phyloP scores from a whole-genome alignment of 1,140 invertebrate species.

The Heterodera carotae region DNA sequence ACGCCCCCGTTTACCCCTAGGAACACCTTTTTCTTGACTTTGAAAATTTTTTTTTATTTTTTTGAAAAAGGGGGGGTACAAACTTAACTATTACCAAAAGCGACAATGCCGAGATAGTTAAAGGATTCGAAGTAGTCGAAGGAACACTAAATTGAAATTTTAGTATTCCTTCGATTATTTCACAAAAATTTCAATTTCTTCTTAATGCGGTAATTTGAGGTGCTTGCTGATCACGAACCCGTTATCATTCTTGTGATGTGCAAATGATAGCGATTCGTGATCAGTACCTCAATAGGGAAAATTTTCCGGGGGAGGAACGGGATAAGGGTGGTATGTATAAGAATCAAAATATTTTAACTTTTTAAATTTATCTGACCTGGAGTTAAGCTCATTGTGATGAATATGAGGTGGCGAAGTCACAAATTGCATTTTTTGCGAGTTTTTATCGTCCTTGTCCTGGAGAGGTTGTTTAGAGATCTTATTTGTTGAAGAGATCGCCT shows the following conservation, averaged over 20 bases:
- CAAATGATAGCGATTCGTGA: no score
- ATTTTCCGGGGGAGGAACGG: not conserved
- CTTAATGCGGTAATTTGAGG: no score
- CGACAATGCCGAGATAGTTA: not conserved
- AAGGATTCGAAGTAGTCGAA: not conserved
- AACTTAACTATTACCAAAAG: no score
- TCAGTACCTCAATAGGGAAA: not conserved
- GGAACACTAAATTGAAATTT: conserved; percentile 10
- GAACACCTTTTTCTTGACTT: no score
- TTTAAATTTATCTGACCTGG: not conserved
- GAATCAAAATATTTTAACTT: not conserved
- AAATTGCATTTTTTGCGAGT: not conserved
- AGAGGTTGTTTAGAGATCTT: not conserved
- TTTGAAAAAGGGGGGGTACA: no score
- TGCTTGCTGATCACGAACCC: no score
- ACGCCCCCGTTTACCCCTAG: no score
- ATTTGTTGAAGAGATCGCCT: not conserved
- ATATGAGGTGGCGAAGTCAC: not conserved
- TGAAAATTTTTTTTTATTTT: no score
- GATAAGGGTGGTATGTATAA: no score
- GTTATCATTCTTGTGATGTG: no score
- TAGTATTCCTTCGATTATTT: not conserved
- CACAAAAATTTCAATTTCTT: conserved; percentile 1
- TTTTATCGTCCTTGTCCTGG: not conserved
- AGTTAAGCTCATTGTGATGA: not conserved